Base-by-base conservation (phyloP, 2,113 vertebrate species). In the Lepus europaeus region DNA sequence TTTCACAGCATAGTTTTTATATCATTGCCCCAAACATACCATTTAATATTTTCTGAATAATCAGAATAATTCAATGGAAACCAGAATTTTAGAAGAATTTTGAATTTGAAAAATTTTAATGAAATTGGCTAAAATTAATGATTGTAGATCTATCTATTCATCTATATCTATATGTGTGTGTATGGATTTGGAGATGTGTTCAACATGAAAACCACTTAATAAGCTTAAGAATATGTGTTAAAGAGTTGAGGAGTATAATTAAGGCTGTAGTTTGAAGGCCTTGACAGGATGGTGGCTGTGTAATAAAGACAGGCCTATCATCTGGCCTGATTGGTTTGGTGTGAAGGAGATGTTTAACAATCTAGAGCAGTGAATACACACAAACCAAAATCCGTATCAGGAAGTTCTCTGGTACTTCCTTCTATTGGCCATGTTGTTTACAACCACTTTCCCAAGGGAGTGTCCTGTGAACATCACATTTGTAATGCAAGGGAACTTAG, bases 31-130 rank as follows among this genome's bases (percentile, higher is more conserved):
- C 84, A 91, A 82, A 17, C 8, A 23, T 91, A 72, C 2, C 29
- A 93, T 64, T 80, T 66, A 81, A 31, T 77, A 45, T 51, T 92
- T 76, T 69, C 29, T 72, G 29, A 78, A 27, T 20, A 82, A 56
- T 61, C n/a, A 59, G 9, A 72, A 49, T 83, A 90, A 69, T 27
- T 88, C 87, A 1, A 1, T 56, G 89, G 53, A 77, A 73, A 87
- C 16, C 23, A 89, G 86, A 33, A 80, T 69, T 85, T 64, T 53
- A 72, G 36, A 56, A 84, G 29, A 90, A 81, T 29, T 63, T 90
- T 80, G 31, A 51, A 91, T 63, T 80, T 86, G 51, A 87, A 74
- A 23, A 89, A 63, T 77, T 63, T 77, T 92, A 63, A 17, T 88
- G 7, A 93, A 74, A 8, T 53, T 83, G 49, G 33, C 36, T 74